Evolutionary conservation across 2,797 vertebrate species (phyloP).

Genomic region (Morelia viridis): DNA sequence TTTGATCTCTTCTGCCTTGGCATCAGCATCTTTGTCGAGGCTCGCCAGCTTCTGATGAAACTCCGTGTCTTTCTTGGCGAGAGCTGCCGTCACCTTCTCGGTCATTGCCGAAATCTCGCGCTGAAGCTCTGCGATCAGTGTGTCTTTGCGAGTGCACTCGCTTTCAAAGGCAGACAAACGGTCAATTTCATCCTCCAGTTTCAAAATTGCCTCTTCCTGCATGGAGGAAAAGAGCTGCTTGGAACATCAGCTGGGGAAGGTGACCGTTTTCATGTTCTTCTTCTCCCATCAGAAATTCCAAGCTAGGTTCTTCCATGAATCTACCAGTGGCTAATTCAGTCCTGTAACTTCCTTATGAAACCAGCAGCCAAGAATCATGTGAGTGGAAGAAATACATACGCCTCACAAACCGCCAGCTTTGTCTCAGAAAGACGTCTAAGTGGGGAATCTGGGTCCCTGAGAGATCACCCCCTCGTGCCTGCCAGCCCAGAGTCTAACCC

Average conservation of each 20-base stretch:
- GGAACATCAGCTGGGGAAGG: fast-evolving
- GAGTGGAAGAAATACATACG: not conserved
- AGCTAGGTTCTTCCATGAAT: not conserved
- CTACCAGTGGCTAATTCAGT: too few species aligned
- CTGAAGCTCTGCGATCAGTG: slow-evolving; percentile 66
- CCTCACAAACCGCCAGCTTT: too few species aligned
- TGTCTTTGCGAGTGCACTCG: slow-evolving; percentile 70
- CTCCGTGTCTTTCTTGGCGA: slow-evolving; percentile 39
- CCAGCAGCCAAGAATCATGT: not conserved
- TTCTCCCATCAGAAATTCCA: not conserved
- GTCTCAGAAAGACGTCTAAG: too few species aligned
- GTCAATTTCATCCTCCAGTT: slow-evolving; percentile 60
- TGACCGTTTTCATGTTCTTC: not conserved
- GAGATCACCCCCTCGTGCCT: not conserved
- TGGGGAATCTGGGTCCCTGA: not conserved
- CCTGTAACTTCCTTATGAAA: not conserved
- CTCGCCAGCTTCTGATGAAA: slow-evolving; percentile 56
- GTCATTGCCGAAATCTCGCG: slow-evolving; percentile 66
- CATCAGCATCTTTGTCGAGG: slow-evolving; percentile 60
- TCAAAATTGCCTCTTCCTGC: slow-evolving; percentile 72
- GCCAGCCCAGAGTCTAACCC: too few species aligned
- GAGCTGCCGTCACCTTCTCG: slow-evolving; percentile 53
- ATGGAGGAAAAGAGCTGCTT: not conserved
- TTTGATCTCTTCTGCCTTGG: slow-evolving; percentile 74
- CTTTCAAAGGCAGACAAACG: slow-evolving; percentile 60